Evolutionary conservation across 2,113 vertebrate species (phyloP).

Genomic region (Hemiscyllium ocellatum): DNA sequence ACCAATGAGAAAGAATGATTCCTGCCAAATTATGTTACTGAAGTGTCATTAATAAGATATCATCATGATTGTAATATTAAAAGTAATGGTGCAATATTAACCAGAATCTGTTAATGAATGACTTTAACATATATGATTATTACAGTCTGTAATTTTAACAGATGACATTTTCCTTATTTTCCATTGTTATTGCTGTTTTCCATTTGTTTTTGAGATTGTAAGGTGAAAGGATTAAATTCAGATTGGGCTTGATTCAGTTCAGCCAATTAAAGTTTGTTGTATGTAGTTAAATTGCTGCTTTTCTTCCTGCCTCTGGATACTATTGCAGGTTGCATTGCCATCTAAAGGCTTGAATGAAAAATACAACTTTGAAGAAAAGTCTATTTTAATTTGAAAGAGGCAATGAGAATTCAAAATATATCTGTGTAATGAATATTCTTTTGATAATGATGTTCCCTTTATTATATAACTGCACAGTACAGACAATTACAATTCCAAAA

Average conservation of each 20-base stretch:
- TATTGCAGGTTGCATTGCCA: not conserved
- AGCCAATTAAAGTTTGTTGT: not conserved
- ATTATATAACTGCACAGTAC: not conserved
- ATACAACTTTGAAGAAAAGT: not conserved
- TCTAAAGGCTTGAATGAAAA: slow-evolving; percentile 25
- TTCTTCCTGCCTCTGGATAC: not conserved
- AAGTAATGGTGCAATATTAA: not conserved
- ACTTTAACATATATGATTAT: not conserved
- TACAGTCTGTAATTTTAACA: not conserved
- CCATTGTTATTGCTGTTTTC: not conserved
- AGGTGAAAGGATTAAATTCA: not conserved
- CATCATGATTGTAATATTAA: not conserved
- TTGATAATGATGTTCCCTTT: not conserved
- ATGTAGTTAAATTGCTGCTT: not conserved
- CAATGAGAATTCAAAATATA: not conserved
- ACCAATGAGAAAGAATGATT: not conserved
- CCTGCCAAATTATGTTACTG: not conserved
- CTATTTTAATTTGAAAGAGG: not conserved
- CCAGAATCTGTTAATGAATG: not conserved
- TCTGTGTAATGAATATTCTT: not conserved
- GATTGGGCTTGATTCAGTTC: not conserved
- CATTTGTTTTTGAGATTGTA: not conserved
- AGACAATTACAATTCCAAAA: not conserved
- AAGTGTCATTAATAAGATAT: not conserved
- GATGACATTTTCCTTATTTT: not conserved